Base-by-base conservation (phyloP, 2,888 invertebrate genomes). In the Carcina quercana region DNA sequence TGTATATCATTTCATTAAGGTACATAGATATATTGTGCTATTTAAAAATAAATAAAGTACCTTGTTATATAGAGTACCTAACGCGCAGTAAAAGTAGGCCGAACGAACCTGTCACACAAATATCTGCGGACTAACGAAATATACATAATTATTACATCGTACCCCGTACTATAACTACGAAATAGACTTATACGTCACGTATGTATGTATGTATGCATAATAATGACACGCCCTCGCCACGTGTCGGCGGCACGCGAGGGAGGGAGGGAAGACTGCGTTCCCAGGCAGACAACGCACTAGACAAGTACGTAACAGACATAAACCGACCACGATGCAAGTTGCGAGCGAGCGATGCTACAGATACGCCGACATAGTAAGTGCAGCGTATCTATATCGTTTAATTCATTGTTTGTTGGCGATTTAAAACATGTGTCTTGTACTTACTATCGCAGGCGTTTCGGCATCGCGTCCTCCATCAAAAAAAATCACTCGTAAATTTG, bases 61-160 rank as follows among this genome's bases (percentile, higher is more conserved):
- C 28, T 21, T 17, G 5, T 5, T 17, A 17, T 7, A 17, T 11
- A 14, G 13, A 13, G 32, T 32, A 34, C 17, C 24, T 17, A 28
- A 10, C 38, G 41, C 37, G 39, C 38, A 38, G 34, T 35, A 35
- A 42, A 43, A 43, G 37, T 45, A 43, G 49, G 48, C 49, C 49
- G 42, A 46, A 41, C 46, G 45, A 41, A 37, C 33, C 37, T 28
- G 32, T 10, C 30, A 28, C 32, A 21, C 31, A 29, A 15, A 8
- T 10, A 28, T 8, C 30, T 32, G 33, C 30, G 31, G 34, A 37
- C 30, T 28, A 36, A 40, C 33, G 25, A 37, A 41, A 38, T n/a
- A n/a, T n/a, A n/a, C 28, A 33, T 34, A 37, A 29, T 35, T 40
- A 32, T 41, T 35, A 38, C 31, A 30, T 31, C 36, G 32, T 15